phyloP scores from a whole-genome alignment of 2,113 vertebrate genomes.

The Caranx melampygus region DNA sequence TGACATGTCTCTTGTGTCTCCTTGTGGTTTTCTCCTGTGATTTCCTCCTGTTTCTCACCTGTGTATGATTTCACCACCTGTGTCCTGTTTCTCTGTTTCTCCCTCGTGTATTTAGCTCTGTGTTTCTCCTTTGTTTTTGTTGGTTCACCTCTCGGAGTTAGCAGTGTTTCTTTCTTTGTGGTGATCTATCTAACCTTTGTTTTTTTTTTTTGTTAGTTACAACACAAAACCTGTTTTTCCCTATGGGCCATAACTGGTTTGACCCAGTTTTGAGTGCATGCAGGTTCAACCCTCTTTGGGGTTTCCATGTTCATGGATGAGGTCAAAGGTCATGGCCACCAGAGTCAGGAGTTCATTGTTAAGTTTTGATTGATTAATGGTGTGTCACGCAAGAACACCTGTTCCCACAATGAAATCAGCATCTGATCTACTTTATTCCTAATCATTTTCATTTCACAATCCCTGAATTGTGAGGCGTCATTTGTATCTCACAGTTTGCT shows the following conservation, averaged over 20 bases:
- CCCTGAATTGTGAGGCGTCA: not conserved
- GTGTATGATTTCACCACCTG: too few relatives aligned
- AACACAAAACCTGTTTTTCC: not conserved
- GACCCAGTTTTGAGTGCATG: slow-evolving; percentile 35
- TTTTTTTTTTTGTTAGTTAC: too few relatives aligned
- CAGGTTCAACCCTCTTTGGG: slow-evolving; percentile 56
- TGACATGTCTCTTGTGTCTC: too few relatives aligned
- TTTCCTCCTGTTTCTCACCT: too few relatives aligned
- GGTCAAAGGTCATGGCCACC: slow-evolving; percentile 67
- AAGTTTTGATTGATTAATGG: slow-evolving; percentile 76
- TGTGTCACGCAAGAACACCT: slow-evolving; percentile 69
- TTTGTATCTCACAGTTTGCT: slow-evolving; percentile 8
- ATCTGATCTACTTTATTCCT: slow-evolving; percentile 43
- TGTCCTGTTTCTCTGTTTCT: too few relatives aligned
- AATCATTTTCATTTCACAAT: slow-evolving; percentile 16
- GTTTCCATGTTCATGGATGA: slow-evolving; percentile 43
- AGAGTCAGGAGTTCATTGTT: slow-evolving; percentile 66
- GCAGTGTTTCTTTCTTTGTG: too few relatives aligned
- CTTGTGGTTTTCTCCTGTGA: too few relatives aligned
- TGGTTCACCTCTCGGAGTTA: too few relatives aligned
- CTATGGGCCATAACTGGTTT: slow-evolving; percentile 13
- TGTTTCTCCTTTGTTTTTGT: too few relatives aligned
- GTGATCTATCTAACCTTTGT: too few relatives aligned
- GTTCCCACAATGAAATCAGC: slow-evolving; percentile 65
- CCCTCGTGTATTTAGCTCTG: too few relatives aligned